phyloP scores from a whole-genome alignment of 2,797 vertebrate species.

The Nannoperca australis region DNA sequence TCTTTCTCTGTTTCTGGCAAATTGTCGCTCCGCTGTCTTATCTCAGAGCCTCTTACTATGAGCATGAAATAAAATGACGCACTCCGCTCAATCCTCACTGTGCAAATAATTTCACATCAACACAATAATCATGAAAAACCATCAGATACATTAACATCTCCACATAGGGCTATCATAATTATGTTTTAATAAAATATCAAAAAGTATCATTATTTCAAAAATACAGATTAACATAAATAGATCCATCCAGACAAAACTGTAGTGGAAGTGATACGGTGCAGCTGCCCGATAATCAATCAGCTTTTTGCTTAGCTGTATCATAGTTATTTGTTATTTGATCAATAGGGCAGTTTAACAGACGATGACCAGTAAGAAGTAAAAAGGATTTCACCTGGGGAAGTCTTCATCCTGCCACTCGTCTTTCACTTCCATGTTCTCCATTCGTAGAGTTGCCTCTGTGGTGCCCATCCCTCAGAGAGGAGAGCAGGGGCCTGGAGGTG shows the following conservation, averaged over 20 bases:
- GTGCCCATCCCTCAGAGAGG: constrained; percentile 87
- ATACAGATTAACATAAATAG: background rate
- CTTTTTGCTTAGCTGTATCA: background rate
- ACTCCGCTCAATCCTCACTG: background rate
- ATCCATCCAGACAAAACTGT: background rate
- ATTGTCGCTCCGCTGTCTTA: background rate
- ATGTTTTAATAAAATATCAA: background rate
- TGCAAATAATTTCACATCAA: background rate
- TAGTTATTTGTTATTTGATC: background rate
- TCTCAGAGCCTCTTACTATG: background rate
- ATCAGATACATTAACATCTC: background rate
- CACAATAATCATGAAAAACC: background rate
- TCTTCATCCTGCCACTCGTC: constrained; percentile 96
- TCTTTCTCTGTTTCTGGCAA: background rate
- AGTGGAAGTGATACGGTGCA: background rate
- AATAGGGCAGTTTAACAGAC: background rate
- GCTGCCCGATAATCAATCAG: background rate
- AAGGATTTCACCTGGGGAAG: constrained; percentile 89
- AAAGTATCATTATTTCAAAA: background rate
- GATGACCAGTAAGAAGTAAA: constrained; percentile 8
- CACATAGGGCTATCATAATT: background rate
- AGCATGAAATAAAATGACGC: constrained; percentile 4
- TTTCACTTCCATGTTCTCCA: constrained; percentile 93
- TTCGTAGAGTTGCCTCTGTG: constrained; percentile 90
- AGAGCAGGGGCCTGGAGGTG: constrained; percentile 58